phyloP scores from a whole-genome alignment of 2,888 invertebrate species.

The Anagyrus pseudococci region DNA sequence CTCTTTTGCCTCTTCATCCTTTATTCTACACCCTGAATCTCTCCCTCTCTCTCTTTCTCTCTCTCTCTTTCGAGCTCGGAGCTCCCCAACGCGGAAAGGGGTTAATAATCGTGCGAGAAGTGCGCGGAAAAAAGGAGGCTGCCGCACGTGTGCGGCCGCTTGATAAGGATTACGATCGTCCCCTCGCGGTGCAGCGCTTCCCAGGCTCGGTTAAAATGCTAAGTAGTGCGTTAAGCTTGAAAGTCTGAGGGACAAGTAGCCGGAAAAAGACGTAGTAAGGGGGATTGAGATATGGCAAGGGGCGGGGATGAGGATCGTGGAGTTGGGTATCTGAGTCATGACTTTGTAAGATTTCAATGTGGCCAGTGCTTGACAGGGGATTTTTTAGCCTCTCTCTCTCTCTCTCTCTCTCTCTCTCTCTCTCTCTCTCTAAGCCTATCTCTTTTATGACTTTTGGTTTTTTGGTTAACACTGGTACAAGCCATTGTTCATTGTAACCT shows the following conservation, averaged over 20 bases:
- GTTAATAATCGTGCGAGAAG: constrained; percentile 30
- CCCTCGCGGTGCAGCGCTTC: constrained; percentile 33
- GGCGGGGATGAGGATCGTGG: background rate
- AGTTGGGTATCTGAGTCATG: constrained; percentile 37
- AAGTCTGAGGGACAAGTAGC: constrained; percentile 39
- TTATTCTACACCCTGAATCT: too few relatives aligned
- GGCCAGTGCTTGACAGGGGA: constrained; percentile 6
- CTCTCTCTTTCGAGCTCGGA: too few relatives aligned
- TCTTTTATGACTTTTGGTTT: too few relatives aligned
- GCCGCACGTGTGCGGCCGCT: background rate
- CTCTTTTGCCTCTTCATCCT: background rate
- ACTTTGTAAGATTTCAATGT: constrained; percentile 35
- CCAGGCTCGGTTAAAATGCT: constrained; percentile 41
- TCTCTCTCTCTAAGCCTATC: background rate
- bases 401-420: background rate
- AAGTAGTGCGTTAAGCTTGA: constrained; percentile 40
- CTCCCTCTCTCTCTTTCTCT: too few relatives aligned
- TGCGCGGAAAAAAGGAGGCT: background rate
- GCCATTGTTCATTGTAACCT: too few relatives aligned
- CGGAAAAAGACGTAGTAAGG: background rate
- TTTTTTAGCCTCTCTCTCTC: background rate
- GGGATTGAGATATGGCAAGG: constrained; percentile 9
- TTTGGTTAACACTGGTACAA: too few relatives aligned
- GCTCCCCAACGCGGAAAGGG: constrained; percentile 1
- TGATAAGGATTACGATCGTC: constrained; percentile 37